Evolutionary conservation across 2,888 invertebrate genomes (phyloP), one percentile per base, ranked within the genome.

Genomic region (Petrophora chlorosata): DNA sequence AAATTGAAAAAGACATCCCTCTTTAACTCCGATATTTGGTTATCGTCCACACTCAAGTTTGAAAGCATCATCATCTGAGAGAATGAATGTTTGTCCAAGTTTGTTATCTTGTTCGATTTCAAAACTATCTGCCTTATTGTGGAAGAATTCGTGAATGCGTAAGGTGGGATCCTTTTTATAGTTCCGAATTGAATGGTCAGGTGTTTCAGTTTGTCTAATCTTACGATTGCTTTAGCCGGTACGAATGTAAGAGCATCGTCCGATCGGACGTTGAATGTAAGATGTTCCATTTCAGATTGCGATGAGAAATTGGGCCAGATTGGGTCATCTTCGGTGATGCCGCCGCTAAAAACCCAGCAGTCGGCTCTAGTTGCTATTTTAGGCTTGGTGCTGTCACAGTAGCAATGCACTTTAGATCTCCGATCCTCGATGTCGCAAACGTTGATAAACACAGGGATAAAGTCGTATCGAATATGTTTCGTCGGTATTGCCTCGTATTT

Each of bases 81-180:
- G 68, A 97, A 94, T 0, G 96, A 92, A 69, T 94, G 92, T 65
- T 92, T 92, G 55, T 92, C 93, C 62, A 97, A 80, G 0, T 85
- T 90, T 42, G 91, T 89, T 36, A 97, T 95, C 64, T 92, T 92
- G 76, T 94, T 95, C 16, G 94, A 92, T 63, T 92, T 92, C 52
- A 96, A 80, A 8, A 92, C 91, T 41, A 96, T 92, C 61, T 94
- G 93, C 61, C 92, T 89, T 43, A 96, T 74, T n/a, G 93, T 92
- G 1, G 94, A 92, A 0, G 95, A 91, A 73, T 95, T 96, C 4
- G 94, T 94, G 71, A 97, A 96, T 0, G 95, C 94, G 73, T 93
- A 94, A 0, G 94, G 92, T 30, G 92, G 92, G n/a, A 96, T 91
- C 19, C 91, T 92, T 62, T 93, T 92, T 59, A 96, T 94, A 35